Evolutionary conservation across 2,113 vertebrate species (phyloP), one percentile per base, ranked within the genome.

Genomic region (Gobiocypris rarus): DNA sequence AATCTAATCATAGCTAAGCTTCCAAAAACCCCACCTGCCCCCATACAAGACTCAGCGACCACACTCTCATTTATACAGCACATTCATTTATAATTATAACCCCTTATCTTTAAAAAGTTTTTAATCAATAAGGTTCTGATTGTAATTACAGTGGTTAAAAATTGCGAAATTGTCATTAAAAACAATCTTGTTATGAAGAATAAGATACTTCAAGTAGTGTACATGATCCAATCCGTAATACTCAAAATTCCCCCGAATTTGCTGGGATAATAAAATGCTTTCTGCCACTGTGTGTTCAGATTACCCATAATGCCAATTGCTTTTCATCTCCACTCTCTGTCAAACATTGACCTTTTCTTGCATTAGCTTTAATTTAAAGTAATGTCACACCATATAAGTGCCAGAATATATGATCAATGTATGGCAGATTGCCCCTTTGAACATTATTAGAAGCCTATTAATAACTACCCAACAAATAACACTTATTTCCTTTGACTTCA

Each of bases 331-430:
- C 28, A 34, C 19, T 76, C 38, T 26, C 52, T 76, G 70, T 75
- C 61, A 82, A 59, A n/a, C 73, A 56, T 67, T 86, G 84, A 86
- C 84, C 84, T 86, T 86, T 86, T 76, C 71, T 38, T 76, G 61
- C 24, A 82, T 45, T 69, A 58, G 70, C 4, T 3, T 45, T 69
- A 77, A 82, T 82, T 76, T 75, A 69, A 85, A 75, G 48, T 10
- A 75, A 56, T 76, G 61, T 28, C 52, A 76, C 24, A 45, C 69
- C 3, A 74, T 85, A 54, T 85, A 70, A 38, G 56, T 45, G 34
- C 14, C 59, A 85, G 24, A 50, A 69, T 56, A 28, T 59, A 41
- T 69, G 45, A 81, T 54, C 54, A 86, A 34, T 70, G 10, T 69
- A 76, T 14, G 10, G 14, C 63, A 84, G 45, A 59, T 45, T 74